Percentiles rank a stretch among this genome's conserved stretches.
Evolutionary conservation across 2,888 invertebrate genomes (phyloP).

Genomic region (Gari tellinella): DNA sequence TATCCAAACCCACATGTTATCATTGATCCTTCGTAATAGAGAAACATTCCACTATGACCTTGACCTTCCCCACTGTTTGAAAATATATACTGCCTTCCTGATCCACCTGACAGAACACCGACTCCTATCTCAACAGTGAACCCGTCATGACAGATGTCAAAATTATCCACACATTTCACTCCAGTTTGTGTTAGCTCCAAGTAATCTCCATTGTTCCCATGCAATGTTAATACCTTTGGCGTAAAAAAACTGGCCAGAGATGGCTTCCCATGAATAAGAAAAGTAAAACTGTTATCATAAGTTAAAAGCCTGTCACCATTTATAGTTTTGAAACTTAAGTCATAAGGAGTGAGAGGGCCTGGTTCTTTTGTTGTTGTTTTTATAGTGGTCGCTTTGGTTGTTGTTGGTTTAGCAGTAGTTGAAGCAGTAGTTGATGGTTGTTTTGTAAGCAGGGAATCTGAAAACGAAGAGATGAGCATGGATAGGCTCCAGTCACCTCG

Average conservation of each 20-base stretch:
- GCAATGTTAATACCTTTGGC: neutral
- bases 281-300: neutral
- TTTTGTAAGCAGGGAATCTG: too few relatives aligned
- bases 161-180: constrained; percentile 3
- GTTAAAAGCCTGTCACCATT: neutral
- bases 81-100: constrained; percentile 4
- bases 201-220: constrained; percentile 1
- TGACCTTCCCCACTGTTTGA: neutral
- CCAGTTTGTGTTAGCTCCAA: constrained; percentile 7
- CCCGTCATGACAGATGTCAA: constrained; percentile 5
- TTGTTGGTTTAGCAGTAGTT: neutral
- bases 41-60: constrained; percentile 3
- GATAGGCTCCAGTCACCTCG: too few relatives aligned
- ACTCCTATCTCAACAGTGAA: constrained; percentile 13
- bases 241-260: neutral
- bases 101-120: neutral
- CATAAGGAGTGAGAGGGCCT: neutral
- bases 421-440: too few relatives aligned
- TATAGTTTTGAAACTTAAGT: constrained; percentile 12
- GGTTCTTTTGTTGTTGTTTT: neutral
- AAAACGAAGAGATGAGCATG: too few relatives aligned
- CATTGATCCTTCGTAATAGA: constrained; percentile 8
- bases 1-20: constrained; percentile 7
- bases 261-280: constrained; percentile 9
- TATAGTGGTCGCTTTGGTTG: neutral